Base-by-base conservation (phyloP, 2,888 invertebrate genomes). In the Scaptomyza tumidula region DNA sequence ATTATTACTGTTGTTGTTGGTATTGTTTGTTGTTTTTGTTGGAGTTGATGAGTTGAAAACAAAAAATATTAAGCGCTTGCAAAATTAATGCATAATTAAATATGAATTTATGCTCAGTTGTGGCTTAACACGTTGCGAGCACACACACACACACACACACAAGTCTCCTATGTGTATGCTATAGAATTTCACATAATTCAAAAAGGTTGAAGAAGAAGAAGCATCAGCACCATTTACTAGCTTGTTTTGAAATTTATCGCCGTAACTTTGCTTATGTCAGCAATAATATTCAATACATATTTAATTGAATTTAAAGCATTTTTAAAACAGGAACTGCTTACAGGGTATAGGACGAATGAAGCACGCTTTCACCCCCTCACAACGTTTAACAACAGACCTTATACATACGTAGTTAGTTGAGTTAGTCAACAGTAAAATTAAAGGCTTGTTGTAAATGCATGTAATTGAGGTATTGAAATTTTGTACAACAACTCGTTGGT, bases 31-130 rank as follows among this genome's bases (percentile, higher is more conserved):
- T 54, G 24, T 31, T 67, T 46, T 29, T 68, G 76, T 29, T 54
- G 19, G 41, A 63, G 62, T 41, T 71, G 88, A 73, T 85, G 86
- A 80, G 78, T 71, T 83, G 83, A 63, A 80, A 85, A 85, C 83
- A 80, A 73, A 71, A 75, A 88, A 75, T 83, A 80, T 83, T 74
- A 76, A 85, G 71, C 77, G 86, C 80, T 86, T 73, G 86, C 80
- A 75, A 86, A 85, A 85, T 88, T 73, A 83, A 85, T 85, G 86
- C 85, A 86, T 88, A 86, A 88, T 88, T 85, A 85, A 85, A 88
- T 85, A 86, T 80, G 83, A 88, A 85, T 88, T 88, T 80, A 86
- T 88, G 84, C 84, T 71, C 84, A 74, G 73, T 78, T 83, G 86
- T 78, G 88, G 88, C 69, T 88, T 82, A 74, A 88, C 88, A 83